Evolutionary conservation across 2,797 vertebrate genomes (phyloP), one percentile per base, ranked within the genome.

Genomic region (Sebastes glaucus): DNA sequence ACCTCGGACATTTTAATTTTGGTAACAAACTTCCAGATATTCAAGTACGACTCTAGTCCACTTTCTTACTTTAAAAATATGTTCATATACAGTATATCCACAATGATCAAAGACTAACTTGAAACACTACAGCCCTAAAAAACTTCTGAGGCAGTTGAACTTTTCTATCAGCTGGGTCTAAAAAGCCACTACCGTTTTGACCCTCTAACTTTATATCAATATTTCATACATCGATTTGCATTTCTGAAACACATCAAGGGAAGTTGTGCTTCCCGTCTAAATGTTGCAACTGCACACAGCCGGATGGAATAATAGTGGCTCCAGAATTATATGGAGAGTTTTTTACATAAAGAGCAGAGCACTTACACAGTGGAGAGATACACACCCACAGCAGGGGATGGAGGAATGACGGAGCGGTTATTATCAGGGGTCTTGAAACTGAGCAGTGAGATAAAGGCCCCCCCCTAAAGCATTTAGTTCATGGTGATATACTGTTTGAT

Each of bases 381-480:
- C 27, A 74, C 33, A 28, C 9, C 10, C 67, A 68, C 77, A 84
- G 71, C 80, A 60, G 74, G 74, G 63, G 74, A 64, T 56, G 35
- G 63, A 80, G 76, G 27, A 76, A 77, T 81, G 77, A 80, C 46
- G 22, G 69, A 56, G 64, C 5, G 46, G 28, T 78, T 89, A 78
- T 86, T 72, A 81, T 83, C 77, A 42, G 77, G 3, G 56, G 59
- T 52, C 27, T 64, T 81, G 70, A 82, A 86, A 83, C 65, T 27
- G 78, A 85, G 74, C 82, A 6, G 16, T 30, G 23, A 72, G 69
- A 88, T 78, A 82, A 81, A 83, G 53, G 67, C 78, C 56, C 78
- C 56, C 78, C 72, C 73, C 81, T 46, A 25, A 52, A 63, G 73
- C 73, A 38, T 63, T 83, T 65, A 74, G 16, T 75, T 77, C 65